Percentiles rank a stretch among this genome's conserved stretches.
Conservation (phyloP, 2,888 invertebrate genomes). For the Agrochola litura region DNA sequence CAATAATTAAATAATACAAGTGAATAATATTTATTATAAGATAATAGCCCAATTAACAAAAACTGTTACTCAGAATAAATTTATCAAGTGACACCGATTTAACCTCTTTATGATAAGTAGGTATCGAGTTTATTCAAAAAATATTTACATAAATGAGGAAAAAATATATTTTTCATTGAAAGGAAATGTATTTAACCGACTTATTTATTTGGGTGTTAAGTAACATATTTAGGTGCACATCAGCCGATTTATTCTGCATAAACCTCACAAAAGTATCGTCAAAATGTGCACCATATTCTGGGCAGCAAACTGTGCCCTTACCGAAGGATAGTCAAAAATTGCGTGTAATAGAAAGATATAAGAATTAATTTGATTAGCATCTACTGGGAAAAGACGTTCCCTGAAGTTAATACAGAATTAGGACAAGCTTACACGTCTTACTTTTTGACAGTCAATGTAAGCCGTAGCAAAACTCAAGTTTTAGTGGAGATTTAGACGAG, state of each 20-base stretch:
- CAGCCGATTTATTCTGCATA: background rate
- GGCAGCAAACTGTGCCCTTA: background rate
- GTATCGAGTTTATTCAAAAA: constrained; percentile 12
- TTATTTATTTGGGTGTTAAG: background rate
- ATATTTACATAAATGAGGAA: constrained; percentile 10
- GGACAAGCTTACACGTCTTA: background rate
- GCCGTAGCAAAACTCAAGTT: background rate
- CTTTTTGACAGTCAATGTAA: background rate
- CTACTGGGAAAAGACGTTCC: too few relatives aligned
- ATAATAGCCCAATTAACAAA: constrained; percentile 23
- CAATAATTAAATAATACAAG: background rate
- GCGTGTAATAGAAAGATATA: background rate
- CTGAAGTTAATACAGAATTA: background rate
- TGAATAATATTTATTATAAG: constrained; percentile 32
- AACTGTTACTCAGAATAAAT: constrained; percentile 14
- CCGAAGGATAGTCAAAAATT: background rate
- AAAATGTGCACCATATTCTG: background rate
- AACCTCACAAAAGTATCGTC: background rate
- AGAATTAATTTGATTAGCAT: background rate
- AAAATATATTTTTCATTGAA: background rate
- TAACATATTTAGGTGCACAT: background rate
- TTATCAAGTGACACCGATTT: constrained; percentile 40
- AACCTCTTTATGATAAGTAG: background rate
- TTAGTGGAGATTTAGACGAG: too few relatives aligned
- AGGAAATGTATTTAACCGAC: background rate